Percentiles rank a stretch among this genome's conserved stretches.
These are phyloP conservation scores for Hemichromis elongatus DNA, from an alignment of 2,113 vertebrate species.

Conservation along the genomic window DNA sequence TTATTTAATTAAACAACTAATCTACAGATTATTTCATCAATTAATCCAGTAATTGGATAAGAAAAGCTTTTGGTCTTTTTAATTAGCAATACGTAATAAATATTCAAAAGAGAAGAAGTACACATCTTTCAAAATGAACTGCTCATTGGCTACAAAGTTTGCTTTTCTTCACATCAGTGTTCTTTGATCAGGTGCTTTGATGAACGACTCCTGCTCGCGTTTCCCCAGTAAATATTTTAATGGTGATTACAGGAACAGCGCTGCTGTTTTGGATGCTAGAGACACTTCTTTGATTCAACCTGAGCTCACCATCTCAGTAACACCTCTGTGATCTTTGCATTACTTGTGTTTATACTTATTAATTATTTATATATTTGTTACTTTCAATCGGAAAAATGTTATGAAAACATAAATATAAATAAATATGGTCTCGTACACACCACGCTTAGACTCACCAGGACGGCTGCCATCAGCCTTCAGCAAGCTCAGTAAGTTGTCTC, in stretches of 20 bases:
- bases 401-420: neutral
- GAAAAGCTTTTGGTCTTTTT: fast-evolving
- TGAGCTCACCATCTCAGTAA: neutral
- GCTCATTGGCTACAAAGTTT: neutral
- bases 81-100: neutral
- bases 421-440: neutral
- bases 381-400: neutral
- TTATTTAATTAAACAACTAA: neutral
- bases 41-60: neutral
- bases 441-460: neutral
- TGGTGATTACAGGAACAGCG: neutral
- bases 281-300: neutral
- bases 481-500: neutral
- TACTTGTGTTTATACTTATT: no score
- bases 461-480: neutral
- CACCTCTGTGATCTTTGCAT: neutral
- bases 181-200: neutral
- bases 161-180: neutral
- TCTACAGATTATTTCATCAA: fast-evolving
- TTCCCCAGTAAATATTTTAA: neutral
- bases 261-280: neutral
- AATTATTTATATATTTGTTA: no score
- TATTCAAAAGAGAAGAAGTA: neutral
- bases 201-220: neutral
- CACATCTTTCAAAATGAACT: neutral